phyloP scores from a whole-genome alignment of 2,888 invertebrate species.

The Oasisia sp. region DNA sequence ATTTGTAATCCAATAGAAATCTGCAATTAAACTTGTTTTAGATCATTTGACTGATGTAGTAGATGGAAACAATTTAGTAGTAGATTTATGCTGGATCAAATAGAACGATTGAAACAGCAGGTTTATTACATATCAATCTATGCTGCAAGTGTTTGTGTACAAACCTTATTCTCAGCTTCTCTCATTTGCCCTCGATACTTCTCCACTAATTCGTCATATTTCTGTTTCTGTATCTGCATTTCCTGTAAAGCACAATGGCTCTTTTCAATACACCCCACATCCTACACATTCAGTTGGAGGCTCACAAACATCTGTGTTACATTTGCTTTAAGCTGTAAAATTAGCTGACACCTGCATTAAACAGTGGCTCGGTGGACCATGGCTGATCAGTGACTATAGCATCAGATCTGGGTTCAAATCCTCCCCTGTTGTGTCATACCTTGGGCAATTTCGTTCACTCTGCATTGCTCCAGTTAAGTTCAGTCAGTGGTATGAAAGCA shows the following conservation, averaged over 20 bases:
- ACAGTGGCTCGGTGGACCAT: too few species aligned
- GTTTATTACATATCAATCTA: neutral
- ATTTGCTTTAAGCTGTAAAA: neutral
- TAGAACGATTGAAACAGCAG: neutral
- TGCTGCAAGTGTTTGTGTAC: neutral
- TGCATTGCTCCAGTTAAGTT: too few species aligned
- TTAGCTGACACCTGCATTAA: neutral
- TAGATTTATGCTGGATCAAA: neutral
- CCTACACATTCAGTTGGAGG: neutral
- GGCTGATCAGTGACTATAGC: too few species aligned
- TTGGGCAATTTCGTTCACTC: too few species aligned
- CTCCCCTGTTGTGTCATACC: too few species aligned
- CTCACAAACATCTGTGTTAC: neutral
- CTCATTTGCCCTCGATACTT: conserved; percentile 53
- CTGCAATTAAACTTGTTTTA: neutral
- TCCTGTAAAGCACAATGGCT: conserved; percentile 46
- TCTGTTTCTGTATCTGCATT: conserved; percentile 62
- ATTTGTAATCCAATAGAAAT: neutral
- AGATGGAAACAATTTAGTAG: conserved; percentile 20
- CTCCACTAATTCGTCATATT: conserved; percentile 57
- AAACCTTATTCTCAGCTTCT: conserved; percentile 53
- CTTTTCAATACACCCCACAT: neutral
- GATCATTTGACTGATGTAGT: neutral
- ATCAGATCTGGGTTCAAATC: too few species aligned
- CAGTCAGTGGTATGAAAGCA: too few species aligned